A percentile compares a stretch with the other conserved stretches of the same genome.
phyloP scores from a whole-genome alignment of 2,113 vertebrate species.

The Phrynocephalus versicolor region DNA sequence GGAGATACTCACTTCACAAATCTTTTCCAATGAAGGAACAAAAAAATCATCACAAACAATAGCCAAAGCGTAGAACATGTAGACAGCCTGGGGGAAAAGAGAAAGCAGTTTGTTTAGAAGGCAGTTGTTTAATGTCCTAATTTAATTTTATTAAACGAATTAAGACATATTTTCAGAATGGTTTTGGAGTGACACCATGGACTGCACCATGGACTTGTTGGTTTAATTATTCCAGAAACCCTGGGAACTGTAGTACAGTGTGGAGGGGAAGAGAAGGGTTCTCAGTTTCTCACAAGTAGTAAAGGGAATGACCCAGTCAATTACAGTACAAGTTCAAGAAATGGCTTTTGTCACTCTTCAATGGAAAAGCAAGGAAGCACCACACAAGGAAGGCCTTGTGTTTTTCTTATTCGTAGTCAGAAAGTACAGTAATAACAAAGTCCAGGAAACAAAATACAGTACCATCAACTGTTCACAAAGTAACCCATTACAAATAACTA shows the following conservation, averaged over 20 bases:
- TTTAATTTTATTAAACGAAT: neutral
- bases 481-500: neutral
- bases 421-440: neutral
- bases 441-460: neutral
- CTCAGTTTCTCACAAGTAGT: neutral
- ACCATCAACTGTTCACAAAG: neutral
- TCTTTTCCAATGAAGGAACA: slow-evolving; percentile 94
- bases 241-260: neutral
- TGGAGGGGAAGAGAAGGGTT: too few relatives aligned
- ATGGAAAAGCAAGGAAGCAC: neutral
- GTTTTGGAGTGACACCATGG: neutral
- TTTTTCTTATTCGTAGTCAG: neutral
- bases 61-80: slow-evolving; percentile 97
- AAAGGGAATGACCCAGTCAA: neutral
- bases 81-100: slow-evolving; percentile 84
- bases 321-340: neutral
- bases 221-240: neutral
- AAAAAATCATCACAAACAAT: slow-evolving; percentile 98
- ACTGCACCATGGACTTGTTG: neutral
- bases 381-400: neutral
- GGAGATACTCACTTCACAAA: slow-evolving; percentile 86
- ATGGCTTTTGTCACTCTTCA: neutral
- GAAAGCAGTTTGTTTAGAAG: slow-evolving; percentile 35
- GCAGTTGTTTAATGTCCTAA: neutral
- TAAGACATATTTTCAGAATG: neutral